Conservation (phyloP, 2,888 invertebrate species). For the Tillus elongatus region DNA sequence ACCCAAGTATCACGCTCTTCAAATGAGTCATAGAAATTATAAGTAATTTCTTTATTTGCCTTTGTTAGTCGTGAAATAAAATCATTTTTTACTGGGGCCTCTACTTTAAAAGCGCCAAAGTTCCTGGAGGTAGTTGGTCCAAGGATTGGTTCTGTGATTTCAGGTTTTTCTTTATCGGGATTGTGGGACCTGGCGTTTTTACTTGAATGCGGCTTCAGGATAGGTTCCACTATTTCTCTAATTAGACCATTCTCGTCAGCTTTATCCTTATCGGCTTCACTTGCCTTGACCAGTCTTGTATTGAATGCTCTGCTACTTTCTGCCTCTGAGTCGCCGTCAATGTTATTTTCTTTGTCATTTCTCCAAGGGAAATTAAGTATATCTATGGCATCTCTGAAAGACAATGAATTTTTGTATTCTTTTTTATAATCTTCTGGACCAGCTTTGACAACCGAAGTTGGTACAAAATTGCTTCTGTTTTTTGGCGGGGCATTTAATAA, state of each 20-base stretch:
- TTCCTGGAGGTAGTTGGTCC: constrained; percentile 33
- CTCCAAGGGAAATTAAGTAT: constrained; percentile 44
- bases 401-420: constrained; percentile 20
- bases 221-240: constrained; percentile 65
- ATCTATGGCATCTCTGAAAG: constrained; percentile 41
- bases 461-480: constrained; percentile 29
- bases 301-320: constrained; percentile 54
- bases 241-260: constrained; percentile 20
- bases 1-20: constrained; percentile 37
- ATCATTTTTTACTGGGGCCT: constrained; percentile 37
- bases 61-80: constrained; percentile 32
- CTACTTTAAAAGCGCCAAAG: constrained; percentile 16
- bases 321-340: constrained; percentile 38
- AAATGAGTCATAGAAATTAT: constrained; percentile 32
- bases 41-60: constrained; percentile 31
- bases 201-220: constrained; percentile 53
- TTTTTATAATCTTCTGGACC: constrained; percentile 34
- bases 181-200: constrained; percentile 46
- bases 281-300: constrained; percentile 29
- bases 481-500: constrained; percentile 10
- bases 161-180: constrained; percentile 39
- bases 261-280: constrained; percentile 14
- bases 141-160: constrained; percentile 59
- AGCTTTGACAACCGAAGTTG: constrained; percentile 39
- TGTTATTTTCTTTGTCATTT: constrained; percentile 41